Conservation (phyloP, 2,888 invertebrate species). For the Polyommatus icarus region DNA sequence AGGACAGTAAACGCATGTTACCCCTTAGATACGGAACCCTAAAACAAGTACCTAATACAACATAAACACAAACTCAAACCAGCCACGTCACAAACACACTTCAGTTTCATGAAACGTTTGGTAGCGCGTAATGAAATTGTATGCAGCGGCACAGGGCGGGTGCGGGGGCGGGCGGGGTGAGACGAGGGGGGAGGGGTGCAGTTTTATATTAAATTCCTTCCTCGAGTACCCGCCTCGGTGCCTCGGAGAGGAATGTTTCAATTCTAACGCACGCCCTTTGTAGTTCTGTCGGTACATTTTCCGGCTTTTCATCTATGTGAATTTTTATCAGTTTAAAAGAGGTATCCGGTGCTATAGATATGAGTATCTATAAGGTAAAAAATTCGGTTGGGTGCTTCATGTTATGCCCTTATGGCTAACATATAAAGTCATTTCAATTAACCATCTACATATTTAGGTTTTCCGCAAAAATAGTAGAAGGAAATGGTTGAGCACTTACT, state of each 20-base stretch:
- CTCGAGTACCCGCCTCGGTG: slow-evolving; percentile 8
- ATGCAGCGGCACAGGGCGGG: slow-evolving; percentile 6
- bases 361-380: too few relatives aligned
- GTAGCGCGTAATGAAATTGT: slow-evolving; percentile 31
- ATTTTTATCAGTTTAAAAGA: too few relatives aligned
- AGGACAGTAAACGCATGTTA: background rate
- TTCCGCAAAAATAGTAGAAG: too few relatives aligned
- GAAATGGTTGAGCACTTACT: too few relatives aligned
- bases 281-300: background rate
- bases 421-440: too few relatives aligned
- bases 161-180: background rate
- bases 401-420: too few relatives aligned
- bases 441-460: too few relatives aligned
- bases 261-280: background rate
- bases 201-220: slow-evolving; percentile 30
- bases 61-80: background rate
- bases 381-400: too few relatives aligned
- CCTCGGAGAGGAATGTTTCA: slow-evolving; percentile 6
- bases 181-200: background rate
- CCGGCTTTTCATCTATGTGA: background rate
- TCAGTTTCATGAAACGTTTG: slow-evolving; percentile 14
- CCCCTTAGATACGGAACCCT: background rate
- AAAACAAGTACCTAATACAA: background rate
- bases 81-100: slow-evolving; percentile 2
- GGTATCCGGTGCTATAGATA: too few relatives aligned